Percentiles rank a stretch among this genome's conserved stretches.
These are phyloP conservation scores for Panthera leo DNA, from an alignment of 2,113 vertebrate genomes.

Conservation along the genomic window DNA sequence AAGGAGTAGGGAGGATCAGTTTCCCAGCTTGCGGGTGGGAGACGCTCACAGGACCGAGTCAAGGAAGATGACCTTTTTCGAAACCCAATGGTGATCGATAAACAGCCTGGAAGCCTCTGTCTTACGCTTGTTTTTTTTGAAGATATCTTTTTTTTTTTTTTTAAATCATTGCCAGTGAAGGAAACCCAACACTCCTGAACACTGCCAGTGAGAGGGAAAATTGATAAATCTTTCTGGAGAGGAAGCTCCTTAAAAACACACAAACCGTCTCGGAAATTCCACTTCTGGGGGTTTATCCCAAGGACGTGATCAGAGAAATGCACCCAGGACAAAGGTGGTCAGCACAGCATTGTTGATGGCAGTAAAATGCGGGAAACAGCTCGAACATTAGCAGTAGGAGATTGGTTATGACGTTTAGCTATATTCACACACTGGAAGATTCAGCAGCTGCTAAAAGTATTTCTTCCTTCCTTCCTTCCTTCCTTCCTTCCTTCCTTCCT, in stretches of 20 bases:
- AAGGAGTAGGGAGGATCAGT: background rate
- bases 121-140: background rate
- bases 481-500: accelerated
- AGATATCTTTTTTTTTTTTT: background rate
- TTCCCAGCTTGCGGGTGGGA: background rate
- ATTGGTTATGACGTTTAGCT: background rate
- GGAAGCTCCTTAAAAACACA: background rate
- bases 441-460: background rate
- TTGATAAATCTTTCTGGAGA: background rate
- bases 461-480: accelerated
- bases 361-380: background rate
- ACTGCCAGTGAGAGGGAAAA: background rate
- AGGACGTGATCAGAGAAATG: background rate
- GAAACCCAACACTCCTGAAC: background rate
- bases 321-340: background rate
- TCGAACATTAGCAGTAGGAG: accelerated
- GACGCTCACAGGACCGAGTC: accelerated
- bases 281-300: background rate
- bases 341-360: accelerated
- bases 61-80: background rate
- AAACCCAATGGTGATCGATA: background rate
- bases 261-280: background rate
- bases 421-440: background rate
- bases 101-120: background rate
- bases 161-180: background rate